Evolutionary conservation across 2,797 vertebrate genomes (phyloP).

Genomic region (Tenualosa thibaudeaui): DNA sequence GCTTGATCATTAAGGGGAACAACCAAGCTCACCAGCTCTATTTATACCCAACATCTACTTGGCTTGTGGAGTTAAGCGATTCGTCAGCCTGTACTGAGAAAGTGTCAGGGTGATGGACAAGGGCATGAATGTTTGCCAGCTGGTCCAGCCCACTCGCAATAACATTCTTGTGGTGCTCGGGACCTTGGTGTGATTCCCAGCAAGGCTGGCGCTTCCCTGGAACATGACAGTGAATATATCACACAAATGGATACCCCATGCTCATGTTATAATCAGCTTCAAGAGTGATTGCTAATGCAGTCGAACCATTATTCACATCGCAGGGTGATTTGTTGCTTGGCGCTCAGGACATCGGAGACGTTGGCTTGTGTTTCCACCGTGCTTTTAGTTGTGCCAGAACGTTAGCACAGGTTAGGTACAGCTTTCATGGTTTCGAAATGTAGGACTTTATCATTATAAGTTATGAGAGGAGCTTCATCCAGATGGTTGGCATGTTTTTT

Average conservation of each 20-base stretch:
- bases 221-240: conserved; percentile 71
- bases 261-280: conserved; percentile 61
- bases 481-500: conserved; percentile 93
- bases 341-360: conserved; percentile 79
- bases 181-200: conserved; percentile 68
- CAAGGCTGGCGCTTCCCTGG: conserved; percentile 66
- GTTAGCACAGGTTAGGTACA: conserved; percentile 74
- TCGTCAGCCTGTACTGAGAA: conserved; percentile 55
- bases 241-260: conserved; percentile 64
- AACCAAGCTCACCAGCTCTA: conserved; percentile 7
- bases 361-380: conserved; percentile 75
- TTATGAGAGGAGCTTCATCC: conserved; percentile 83
- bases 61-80: conserved; percentile 51
- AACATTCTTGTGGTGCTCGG: conserved; percentile 61
- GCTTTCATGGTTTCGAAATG: conserved; percentile 82
- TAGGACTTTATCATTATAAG: conserved; percentile 88
- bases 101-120: conserved; percentile 65
- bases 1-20: conserved; percentile 10
- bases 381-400: conserved; percentile 80
- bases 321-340: conserved; percentile 79
- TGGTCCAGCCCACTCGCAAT: conserved; percentile 59
- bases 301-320: conserved; percentile 65
- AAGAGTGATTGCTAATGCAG: conserved; percentile 67
- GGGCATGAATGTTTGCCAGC: conserved; percentile 64
- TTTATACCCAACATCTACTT: conserved; percentile 10